Base-by-base conservation (phyloP, 2,797 vertebrate genomes). In the Calcarius lapponicus region DNA sequence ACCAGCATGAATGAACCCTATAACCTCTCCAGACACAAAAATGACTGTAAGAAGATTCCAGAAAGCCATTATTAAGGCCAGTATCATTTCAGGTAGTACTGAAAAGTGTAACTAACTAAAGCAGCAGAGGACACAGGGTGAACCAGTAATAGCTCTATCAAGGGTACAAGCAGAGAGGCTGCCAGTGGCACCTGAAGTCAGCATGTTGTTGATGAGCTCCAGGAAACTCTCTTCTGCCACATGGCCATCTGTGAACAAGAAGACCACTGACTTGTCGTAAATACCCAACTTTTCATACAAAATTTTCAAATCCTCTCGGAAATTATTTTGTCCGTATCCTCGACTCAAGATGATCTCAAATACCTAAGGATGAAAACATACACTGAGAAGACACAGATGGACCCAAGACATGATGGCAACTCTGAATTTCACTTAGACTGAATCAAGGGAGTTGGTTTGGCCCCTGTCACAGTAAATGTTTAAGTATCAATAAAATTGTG, bases 191-290 rank as follows among this genome's bases (percentile, higher is more conserved):
- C 99, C 99, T 98, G 99, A 99, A 53, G 99, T 99, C 86, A 99
- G 97, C 99, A 99, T 99, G 97, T 99, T 99, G 97, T 99, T 99
- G 93, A 99, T 98, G 76, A 99, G 99, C 91, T 99, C 99, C 97
- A 99, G 97, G 92, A 99, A 99, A 66, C 99, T 98, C 97, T 99
- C 99, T 90, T 99, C 98, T 2, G 98, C 98, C 92, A 99, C 98
- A 1, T 99, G 99, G 9, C 98, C 98, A 13, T 99, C 99, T 7
- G 99, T 99, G 89, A 99, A 99, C 90, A 99, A 97, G 96, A 99
- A 99, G 78, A 99, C 98, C 7, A 92, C 98, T 81, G 96, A 97
- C 95, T 98, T 99, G 97, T 99, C 98, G 93, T 99, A 99, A 15
- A 99, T 97, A 34, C 99, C 99, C 47, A 99, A 98, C 84, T 98